Evolutionary conservation across 2,888 invertebrate species (phyloP), one percentile per base, ranked within the genome.

Genomic region (Epirrita christyi): DNA sequence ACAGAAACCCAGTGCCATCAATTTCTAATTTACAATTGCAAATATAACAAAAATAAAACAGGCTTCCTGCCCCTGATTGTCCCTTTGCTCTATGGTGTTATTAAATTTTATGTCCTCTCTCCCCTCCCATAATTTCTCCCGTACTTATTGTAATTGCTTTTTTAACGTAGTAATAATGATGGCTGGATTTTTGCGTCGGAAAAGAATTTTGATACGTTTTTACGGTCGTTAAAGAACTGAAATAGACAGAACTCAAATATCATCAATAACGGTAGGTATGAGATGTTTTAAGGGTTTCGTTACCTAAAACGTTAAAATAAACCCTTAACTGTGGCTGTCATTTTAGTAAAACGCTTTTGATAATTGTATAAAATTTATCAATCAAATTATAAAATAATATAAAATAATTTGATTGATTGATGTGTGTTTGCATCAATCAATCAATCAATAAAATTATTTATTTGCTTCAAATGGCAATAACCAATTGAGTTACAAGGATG

Each of bases 81-180:
- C 69, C 73, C 70, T 75, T 75, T 47, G 45, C 69, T 63, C 67
- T 57, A 59, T 60, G 60, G 63, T 66, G 69, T 77, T 76, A 78
- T 77, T 74, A 72, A 75, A 80, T 78, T 78, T 75, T 71, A 78
- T 75, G 72, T 71, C 64, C 66, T 67, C 42, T 63, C 65, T 61
- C 67, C 68, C 59, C 61, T 54, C 58, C 29, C 48, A 56, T 63
- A 63, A 63, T 64, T 71, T 66, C 70, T 66, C 66, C 64, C 63
- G 70, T 75, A 73, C 73, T 80, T 78, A 72, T 70, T 72, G 68
- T 78, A 80, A 81, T 80, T 78, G 75, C 70, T 55, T 66, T 74
- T 72, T 75, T 75, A 68, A 70, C 76, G 77, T 77, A 75, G 77
- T 76, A 73, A 72, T 66, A 66, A 73, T 67, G 67, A 67, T 63